Percentiles rank a stretch among this genome's conserved stretches.
phyloP scores from a whole-genome alignment of 2,797 vertebrate species.

The Pipistrellus kuhlii region DNA sequence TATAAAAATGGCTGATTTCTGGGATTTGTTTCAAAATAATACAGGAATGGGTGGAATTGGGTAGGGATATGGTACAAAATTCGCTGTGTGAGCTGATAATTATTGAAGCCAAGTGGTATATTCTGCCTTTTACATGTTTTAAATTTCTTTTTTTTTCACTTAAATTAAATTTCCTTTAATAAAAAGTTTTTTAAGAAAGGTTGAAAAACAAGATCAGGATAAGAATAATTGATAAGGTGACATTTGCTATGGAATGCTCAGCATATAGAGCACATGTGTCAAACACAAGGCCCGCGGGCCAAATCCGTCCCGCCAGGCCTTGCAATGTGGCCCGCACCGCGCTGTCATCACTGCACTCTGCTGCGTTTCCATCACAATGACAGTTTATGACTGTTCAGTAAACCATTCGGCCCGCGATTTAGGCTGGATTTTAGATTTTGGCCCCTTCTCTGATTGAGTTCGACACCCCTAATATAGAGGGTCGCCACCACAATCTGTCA shows the following conservation, averaged over 20 bases:
- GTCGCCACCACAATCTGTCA: not conserved
- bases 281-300: too few species aligned
- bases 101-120: not conserved
- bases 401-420: too few species aligned
- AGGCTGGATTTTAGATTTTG: too few species aligned
- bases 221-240: not conserved
- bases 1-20: slow-evolving; percentile 6
- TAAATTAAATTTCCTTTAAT: slow-evolving; percentile 12
- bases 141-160: not conserved
- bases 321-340: too few species aligned
- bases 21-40: slow-evolving; percentile 36
- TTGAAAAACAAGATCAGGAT: slow-evolving; percentile 8
- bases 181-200: not conserved
- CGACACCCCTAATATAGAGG: too few species aligned
- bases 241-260: slow-evolving; percentile 29
- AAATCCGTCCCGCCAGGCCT: too few species aligned
- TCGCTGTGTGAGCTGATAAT: not conserved
- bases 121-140: not conserved
- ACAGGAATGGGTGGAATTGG: not conserved
- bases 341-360: too few species aligned
- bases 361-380: too few species aligned
- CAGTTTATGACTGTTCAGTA: too few species aligned
- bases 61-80: not conserved
- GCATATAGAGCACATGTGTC: not conserved
- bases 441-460: too few species aligned